phyloP scores from a whole-genome alignment of 2,888 invertebrate species.

The Lepidonotus clava region DNA sequence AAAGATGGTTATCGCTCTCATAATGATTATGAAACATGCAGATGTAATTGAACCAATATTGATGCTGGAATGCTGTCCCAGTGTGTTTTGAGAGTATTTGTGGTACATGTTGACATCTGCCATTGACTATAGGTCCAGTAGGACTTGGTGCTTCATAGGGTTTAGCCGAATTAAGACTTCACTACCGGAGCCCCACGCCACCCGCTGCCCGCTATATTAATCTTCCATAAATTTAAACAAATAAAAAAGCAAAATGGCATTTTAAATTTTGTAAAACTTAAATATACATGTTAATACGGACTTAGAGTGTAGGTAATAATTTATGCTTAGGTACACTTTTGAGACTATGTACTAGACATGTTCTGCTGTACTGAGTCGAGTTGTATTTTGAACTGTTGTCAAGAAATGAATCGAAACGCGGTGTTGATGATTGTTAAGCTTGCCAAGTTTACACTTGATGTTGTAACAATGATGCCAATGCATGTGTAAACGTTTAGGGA shows the following conservation, averaged over 20 bases:
- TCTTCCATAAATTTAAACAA: background rate
- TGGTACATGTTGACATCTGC: background rate
- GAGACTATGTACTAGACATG: background rate
- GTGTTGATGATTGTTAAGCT: too few relatives aligned
- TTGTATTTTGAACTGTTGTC: background rate
- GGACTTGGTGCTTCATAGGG: slow-evolving; percentile 19
- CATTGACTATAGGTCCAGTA: slow-evolving; percentile 14
- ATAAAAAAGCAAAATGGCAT: background rate
- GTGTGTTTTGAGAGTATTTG: background rate
- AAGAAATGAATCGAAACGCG: too few relatives aligned
- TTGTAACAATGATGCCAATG: too few relatives aligned
- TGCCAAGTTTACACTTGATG: too few relatives aligned
- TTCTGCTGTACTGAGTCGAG: background rate
- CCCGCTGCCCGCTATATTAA: background rate
- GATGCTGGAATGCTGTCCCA: background rate
- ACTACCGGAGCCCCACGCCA: background rate
- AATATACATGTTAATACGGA: background rate
- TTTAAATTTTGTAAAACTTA: background rate
- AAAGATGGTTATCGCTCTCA: background rate
- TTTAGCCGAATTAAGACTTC: slow-evolving; percentile 27
- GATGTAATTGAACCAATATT: background rate
- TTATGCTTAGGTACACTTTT: background rate
- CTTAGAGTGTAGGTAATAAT: too few relatives aligned
- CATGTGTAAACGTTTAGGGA: too few relatives aligned
- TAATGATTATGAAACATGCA: background rate